Conservation (phyloP, 1,140 invertebrate genomes). For the Achatina immaculata region DNA sequence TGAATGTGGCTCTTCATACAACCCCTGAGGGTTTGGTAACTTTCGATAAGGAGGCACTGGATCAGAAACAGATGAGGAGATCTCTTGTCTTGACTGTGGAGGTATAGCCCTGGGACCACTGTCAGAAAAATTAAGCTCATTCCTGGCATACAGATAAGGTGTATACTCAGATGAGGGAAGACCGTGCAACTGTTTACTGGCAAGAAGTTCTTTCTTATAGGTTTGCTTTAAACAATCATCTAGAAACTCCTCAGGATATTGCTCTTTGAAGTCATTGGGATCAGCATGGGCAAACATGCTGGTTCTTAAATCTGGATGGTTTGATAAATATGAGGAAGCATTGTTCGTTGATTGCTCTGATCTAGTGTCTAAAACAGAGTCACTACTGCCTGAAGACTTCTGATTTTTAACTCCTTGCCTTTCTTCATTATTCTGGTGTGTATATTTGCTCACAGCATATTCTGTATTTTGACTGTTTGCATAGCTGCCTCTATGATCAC, state of each 20-base stretch:
- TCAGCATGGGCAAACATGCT: constrained; percentile 24
- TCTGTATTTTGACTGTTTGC: not conserved
- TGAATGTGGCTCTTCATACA: not conserved
- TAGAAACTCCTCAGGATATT: not conserved
- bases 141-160: not conserved
- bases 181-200: not conserved
- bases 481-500: not conserved
- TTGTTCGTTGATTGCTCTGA: not conserved
- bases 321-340: not conserved
- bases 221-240: constrained; percentile 3
- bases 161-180: not conserved
- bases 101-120: constrained; percentile 21
- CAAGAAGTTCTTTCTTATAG: constrained; percentile 17
- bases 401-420: not conserved
- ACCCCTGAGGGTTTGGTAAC: not conserved
- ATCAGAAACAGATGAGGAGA: not conserved
- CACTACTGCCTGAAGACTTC: constrained; percentile 14
- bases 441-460: not conserved
- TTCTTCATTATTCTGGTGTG: not conserved
- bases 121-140: not conserved
- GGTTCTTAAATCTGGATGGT: not conserved
- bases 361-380: not conserved
- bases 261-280: not conserved
- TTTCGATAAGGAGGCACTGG: not conserved
- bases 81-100: not conserved